Evolutionary conservation across 2,113 vertebrate genomes (phyloP), one percentile per base, ranked within the genome.

Genomic region (Dasyornis broadbenti): DNA sequence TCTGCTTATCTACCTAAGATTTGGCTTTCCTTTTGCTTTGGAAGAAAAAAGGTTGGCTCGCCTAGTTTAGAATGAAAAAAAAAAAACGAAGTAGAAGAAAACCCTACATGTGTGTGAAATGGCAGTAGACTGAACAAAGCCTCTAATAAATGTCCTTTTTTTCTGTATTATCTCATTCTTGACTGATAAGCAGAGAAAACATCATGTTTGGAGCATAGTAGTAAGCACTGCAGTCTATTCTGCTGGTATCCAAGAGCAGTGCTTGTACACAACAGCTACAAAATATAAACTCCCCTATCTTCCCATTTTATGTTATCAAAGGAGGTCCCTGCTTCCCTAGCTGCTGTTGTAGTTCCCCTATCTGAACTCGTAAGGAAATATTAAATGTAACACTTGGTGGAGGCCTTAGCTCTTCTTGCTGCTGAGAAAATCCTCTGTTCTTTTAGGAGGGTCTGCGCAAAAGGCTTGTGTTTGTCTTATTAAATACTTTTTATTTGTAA

Each of bases 101-200:
- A 82, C 1, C 4, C 57, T 80, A 52, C 13, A 13, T 63, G 14
- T 83, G 57, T 77, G 52, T 80, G 87, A 89, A 94, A 92, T 10
- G 42, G 81, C 72, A 85, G 22, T 44, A 87, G 94, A 79, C 95
- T 83, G 91, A 97, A 96, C 94, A 87, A 97, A 96, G 61, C 66
- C 85, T 61, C 52, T 90, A 86, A 96, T 89, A 95, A 85, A 66
- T 69, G 3, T 66, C 37, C 22, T 71, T 96, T 92, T 42, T 64
- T 86, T 92, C 82, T 84, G n/a, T 60, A 21, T 66, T 77, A 42
- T 52, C 54, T 95, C 45, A 45, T 91, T 93, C 79, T 73, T 86
- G 89, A 92, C 20, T 80, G 66, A 56, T 0, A 6, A 16, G 30
- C 23, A 60, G 49, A 57, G 68, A 42, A 82, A 54, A 53, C 9